These are phyloP conservation scores for Laticauda laticaudata DNA, from an alignment of 2,113 vertebrate species.

Conservation along the genomic window DNA sequence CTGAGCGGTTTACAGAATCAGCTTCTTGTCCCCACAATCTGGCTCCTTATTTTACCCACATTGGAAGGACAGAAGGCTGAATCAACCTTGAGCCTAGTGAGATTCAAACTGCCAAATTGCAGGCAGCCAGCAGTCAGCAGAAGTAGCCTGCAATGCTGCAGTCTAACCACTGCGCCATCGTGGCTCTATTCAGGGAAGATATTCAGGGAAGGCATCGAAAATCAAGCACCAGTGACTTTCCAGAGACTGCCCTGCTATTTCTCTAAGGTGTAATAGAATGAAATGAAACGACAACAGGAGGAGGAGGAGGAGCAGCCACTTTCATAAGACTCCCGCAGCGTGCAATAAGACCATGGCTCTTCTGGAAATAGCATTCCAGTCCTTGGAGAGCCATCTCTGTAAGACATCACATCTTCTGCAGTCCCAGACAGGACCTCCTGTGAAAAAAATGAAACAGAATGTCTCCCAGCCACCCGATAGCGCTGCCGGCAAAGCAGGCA, in stretches of 20 bases:
- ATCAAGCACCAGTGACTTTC: neutral
- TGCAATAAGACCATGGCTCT: neutral
- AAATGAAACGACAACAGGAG: neutral
- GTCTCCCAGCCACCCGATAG: slow-evolving; percentile 14
- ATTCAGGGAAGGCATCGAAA: neutral
- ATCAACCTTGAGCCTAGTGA: too few species aligned
- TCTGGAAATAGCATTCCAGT: fast-evolving
- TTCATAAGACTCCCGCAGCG: neutral
- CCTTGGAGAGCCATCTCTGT: fast-evolving
- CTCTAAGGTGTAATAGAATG: too few species aligned
- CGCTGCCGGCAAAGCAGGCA: slow-evolving; percentile 52
- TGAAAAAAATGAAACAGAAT: fast-evolving
- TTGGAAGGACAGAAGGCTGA: too few species aligned
- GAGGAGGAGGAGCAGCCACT: neutral
- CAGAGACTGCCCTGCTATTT: neutral
- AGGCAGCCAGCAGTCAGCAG: too few species aligned
- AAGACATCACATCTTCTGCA: neutral
- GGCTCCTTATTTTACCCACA: too few species aligned
- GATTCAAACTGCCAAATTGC: too few species aligned
- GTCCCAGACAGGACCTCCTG: neutral
- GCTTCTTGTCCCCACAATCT: too few species aligned
- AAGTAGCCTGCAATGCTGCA: too few species aligned
- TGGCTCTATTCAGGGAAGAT: too few species aligned
- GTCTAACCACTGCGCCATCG: too few species aligned
- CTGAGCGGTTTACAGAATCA: too few species aligned